Percentiles rank a stretch among this genome's conserved stretches.
These are phyloP conservation scores for Catostomus latipinnis DNA, from an alignment of 2,797 vertebrate species.

Conservation along the genomic window DNA sequence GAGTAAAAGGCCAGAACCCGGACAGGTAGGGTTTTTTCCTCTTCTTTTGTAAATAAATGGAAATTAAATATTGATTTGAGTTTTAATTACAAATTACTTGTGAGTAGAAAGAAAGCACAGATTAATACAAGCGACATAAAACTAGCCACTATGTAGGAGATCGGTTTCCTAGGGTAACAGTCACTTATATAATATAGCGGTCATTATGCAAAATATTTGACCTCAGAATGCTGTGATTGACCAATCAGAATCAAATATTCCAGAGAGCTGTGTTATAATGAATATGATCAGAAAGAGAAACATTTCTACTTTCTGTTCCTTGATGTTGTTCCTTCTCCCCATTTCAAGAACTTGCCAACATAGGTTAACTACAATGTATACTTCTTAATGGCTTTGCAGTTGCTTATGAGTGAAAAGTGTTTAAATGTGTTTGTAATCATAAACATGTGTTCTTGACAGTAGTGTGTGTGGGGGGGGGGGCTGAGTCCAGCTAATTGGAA, in stretches of 20 bases:
- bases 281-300: neutral
- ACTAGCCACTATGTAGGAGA: too few relatives aligned
- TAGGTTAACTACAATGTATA: slow-evolving; percentile 12
- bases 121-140: too few relatives aligned
- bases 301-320: neutral
- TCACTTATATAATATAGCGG: too few relatives aligned
- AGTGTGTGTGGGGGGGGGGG: slow-evolving; percentile 51
- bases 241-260: too few relatives aligned
- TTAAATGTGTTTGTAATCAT: slow-evolving; percentile 62
- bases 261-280: too few relatives aligned
- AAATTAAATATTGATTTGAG: too few relatives aligned
- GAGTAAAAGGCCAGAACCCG: neutral
- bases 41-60: neutral
- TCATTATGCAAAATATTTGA: too few relatives aligned
- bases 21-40: neutral
- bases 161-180: too few relatives aligned
- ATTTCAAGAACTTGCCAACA: neutral
- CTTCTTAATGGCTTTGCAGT: slow-evolving; percentile 43
- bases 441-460: slow-evolving; percentile 66
- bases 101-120: too few relatives aligned
- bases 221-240: too few relatives aligned
- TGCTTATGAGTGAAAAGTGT: slow-evolving; percentile 58
- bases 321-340: neutral
- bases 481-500: slow-evolving; percentile 69
- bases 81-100: too few relatives aligned